Base-by-base conservation (phyloP, 2,797 vertebrate genomes). In the Microctenopoma steveboyesi region DNA sequence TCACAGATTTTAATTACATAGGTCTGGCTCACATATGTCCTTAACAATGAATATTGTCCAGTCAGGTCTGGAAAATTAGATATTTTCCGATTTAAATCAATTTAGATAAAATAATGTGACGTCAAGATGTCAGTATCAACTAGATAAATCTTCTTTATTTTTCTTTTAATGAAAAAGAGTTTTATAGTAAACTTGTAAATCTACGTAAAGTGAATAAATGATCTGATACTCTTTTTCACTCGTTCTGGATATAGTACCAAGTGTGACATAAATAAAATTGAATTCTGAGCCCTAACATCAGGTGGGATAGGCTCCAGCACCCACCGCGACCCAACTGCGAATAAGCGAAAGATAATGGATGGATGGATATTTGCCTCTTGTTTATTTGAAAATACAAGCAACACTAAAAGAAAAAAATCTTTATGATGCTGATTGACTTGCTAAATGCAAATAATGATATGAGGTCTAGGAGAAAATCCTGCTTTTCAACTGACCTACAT, bases 401-500 rank as follows among this genome's bases (percentile, higher is more conserved):
- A 42, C 0, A 25, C 16, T 10, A 27, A 37, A 5, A 28, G 1
- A 51, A 64, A 51, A 64, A 58, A 46, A 39, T 46, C 46, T 12
- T 45, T 3, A 15, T 2, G 43, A 43, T 0, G 14, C 9, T 4
- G 43, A 53, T 52, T 64, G 14, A 45, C 52, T 52, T 1, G 10
- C 16, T 18, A 7, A 30, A 46, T 52, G 22, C 30, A 53, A 60
- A 65, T 35, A 42, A 60, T 35, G 50, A 39, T 2, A 69, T 14
- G 39, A 43, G 22, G 1, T 63, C 63, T 25, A 46, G 4, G 12
- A 59, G 37, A 6, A 74, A 49, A 57, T 15, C 1, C 40, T 60
- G 58, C 69, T 27, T 57, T 57, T 73, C 67, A 61, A 39, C 35
- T 81, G 80, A 72, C 72, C 64, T 53, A 71, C 4, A 78, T 87